Base-by-base conservation (phyloP, 2,113 vertebrate genomes). In the Porphyrio hochstetteri region DNA sequence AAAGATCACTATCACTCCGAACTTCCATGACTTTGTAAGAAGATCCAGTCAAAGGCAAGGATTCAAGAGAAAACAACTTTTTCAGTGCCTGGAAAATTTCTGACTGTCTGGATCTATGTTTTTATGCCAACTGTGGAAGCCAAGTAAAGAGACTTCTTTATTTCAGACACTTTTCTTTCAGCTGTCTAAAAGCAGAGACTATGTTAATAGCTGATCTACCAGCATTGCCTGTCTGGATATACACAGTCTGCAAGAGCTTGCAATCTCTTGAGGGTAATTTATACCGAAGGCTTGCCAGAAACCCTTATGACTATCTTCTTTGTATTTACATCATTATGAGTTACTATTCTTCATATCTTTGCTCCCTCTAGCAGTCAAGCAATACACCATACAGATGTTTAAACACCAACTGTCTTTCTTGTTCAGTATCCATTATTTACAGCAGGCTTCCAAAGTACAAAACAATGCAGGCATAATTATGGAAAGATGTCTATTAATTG, bases 251-350 rank as follows among this genome's bases (percentile, higher is more conserved):
- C 0, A 1, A 91, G 25, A 71, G n/a, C 14, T 36, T 88, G 20
- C 21, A 70, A 10, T 50, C 57, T 79, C 75, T 88, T 76, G 82
- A 79, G 75, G 10, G 36, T 75, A 88, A 90, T 82, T 86, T 79
- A 70, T 67, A 79, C 8, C 0, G 4, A 70, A 79, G 16, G 21
- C 36, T 88, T 94, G n/a, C 52, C 61, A 82, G 86, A 94, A 94
- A 76, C 25, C 7, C 36, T 75, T 79, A 61, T 56, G 50, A 90
- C 23, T 74, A 21, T 53, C 27, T 85, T 70, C 44, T 90, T 85
- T 61, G 36, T 88, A 83, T 88, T 94, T 92, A 92, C 38, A 71
- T 71, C 70, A 79, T 79, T 67, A 86, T 63, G 76, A 95, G 31
- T 90, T 75, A 88, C 46, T 74, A 59, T 71, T 88, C 61, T 82